Conservation (phyloP, 2,888 invertebrate genomes). For the Machimus atricapillus region DNA sequence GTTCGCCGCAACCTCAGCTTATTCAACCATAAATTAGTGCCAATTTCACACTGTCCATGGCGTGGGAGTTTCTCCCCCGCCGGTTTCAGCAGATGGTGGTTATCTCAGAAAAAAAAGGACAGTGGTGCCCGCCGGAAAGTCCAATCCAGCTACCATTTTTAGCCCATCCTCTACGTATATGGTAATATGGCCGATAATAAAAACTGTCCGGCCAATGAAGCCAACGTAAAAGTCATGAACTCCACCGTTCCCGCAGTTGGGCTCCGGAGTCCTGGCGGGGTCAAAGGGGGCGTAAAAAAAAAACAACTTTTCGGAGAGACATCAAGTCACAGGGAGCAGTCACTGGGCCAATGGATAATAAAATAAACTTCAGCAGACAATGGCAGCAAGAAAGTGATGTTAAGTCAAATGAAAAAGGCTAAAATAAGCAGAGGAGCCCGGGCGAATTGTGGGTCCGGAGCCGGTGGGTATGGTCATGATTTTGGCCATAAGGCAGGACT, state of each 20-base stretch:
- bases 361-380: conserved; percentile 22
- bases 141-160: not conserved
- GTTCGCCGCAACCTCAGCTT: not conserved
- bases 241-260: not conserved
- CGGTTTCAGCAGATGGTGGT: not conserved
- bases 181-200: not conserved
- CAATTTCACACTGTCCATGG: not conserved
- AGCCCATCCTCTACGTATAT: not conserved
- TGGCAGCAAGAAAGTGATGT: conserved; percentile 14
- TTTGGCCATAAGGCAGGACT: conserved; percentile 11
- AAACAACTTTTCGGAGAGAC: not conserved
- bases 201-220: not conserved
- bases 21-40: not conserved
- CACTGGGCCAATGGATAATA: conserved; percentile 19
- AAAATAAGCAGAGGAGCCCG: not conserved
- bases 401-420: conserved; percentile 19
- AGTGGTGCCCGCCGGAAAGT: not conserved
- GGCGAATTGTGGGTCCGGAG: not conserved
- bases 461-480: not conserved
- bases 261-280: not conserved
- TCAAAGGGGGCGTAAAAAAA: not conserved
- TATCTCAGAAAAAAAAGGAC: not conserved
- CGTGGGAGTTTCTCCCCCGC: not conserved
- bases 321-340: not conserved
- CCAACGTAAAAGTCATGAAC: conserved; percentile 7